Base-by-base conservation (phyloP, 2,797 vertebrate species). In the Phoxinus dragarum region DNA sequence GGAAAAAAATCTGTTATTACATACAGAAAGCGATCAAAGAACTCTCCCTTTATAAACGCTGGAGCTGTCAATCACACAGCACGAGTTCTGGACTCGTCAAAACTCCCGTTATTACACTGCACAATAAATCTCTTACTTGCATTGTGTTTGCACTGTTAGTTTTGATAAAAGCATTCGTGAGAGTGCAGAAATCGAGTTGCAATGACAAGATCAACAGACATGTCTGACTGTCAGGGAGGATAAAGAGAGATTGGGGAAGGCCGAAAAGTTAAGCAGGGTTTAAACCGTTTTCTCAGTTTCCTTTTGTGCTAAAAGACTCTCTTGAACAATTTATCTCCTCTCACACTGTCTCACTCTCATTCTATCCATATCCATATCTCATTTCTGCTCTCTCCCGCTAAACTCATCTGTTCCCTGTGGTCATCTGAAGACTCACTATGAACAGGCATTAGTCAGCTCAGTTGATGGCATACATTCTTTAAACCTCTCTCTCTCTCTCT, bases 361-460 rank as follows among this genome's bases (percentile, higher is more conserved):
- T 44, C 9, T 68, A 54, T 77, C 17, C 64, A 47, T 68, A 56
- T 77, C 73, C 64, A 84, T 59, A 79, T 84, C 75, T 79, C 38
- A 71, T 71, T 84, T 71, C 76, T 52, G 11, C 36, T 52, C 82
- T 69, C 74, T 84, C 11, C 64, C 5, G 12, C 52, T 59, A 71
- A 84, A 59, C 66, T 79, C 66, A 71, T 78, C 36, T 84, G 61
- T 84, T 84, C 66, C 52, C 83, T 71, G 38, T 56, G 49, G 75
- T 69, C 74, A 84, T 56, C 31, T 77, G 23, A 77, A 78, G 64
- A 78, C 17, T 67, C 3, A 52, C 64, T n/a, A 42, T 59, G 67
- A 80, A 52, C 54, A 80, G 52, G 68, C 84, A 73, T 73, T 85
- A 85, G 77, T 80, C 84, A 85, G 52, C 42, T 80, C 16, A 64